Evolutionary conservation across 2,888 invertebrate genomes (phyloP).

Genomic region (Abrostola triplasia): DNA sequence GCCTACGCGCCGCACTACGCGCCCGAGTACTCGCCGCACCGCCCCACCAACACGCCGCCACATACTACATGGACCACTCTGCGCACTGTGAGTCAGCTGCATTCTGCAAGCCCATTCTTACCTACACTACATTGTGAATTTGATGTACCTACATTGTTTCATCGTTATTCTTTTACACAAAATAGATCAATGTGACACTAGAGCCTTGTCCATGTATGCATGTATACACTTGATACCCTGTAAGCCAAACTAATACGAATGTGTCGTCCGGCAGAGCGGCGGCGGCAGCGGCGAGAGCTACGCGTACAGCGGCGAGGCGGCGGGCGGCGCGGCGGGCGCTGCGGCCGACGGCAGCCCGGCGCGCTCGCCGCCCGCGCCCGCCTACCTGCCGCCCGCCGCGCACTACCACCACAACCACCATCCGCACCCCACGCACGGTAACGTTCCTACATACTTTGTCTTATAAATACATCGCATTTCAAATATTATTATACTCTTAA

Average conservation of each 20-base stretch:
- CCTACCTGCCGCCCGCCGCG: slow-evolving; percentile 81
- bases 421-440: slow-evolving; percentile 72
- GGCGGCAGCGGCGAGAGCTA: slow-evolving; percentile 78
- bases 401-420: slow-evolving; percentile 81
- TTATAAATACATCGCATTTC: too few species aligned
- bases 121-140: neutral
- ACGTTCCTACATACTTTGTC: neutral
- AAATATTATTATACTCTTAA: too few species aligned
- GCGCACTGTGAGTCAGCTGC: slow-evolving; percentile 62
- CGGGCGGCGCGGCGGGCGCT: slow-evolving; percentile 81
- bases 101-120: neutral
- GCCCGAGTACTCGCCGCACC: slow-evolving; percentile 85
- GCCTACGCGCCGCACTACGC: slow-evolving; percentile 89
- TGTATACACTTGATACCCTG: too few species aligned
- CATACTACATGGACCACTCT: slow-evolving; percentile 85
- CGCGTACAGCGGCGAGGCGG: slow-evolving; percentile 72
- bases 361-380: slow-evolving; percentile 92
- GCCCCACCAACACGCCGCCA: slow-evolving; percentile 82
- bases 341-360: slow-evolving; percentile 91
- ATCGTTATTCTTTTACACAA: too few species aligned
- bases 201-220: neutral
- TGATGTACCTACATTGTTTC: too few species aligned
- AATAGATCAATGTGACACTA: too few species aligned
- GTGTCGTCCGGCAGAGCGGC: slow-evolving; percentile 78
- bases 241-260: slow-evolving; percentile 8